phyloP scores from a whole-genome alignment of 2,888 invertebrate species.

The Hydrotaea cyrtoneurina region DNA sequence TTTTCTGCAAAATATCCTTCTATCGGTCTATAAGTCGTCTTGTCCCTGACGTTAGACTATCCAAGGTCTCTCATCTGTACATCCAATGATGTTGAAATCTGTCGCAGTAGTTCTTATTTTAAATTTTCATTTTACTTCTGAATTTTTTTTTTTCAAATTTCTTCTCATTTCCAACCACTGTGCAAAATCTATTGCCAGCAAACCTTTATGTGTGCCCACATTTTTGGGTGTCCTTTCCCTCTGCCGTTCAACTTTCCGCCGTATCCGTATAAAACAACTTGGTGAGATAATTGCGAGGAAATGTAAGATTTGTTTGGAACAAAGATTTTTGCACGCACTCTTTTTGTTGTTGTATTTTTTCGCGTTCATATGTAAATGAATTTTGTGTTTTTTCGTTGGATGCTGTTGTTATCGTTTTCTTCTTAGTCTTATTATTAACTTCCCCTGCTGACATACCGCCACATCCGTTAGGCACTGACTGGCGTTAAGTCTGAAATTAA shows the following conservation, averaged over 20 bases:
- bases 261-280: not conserved
- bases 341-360: not conserved
- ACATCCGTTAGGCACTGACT: not conserved
- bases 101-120: too few species aligned
- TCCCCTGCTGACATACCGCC: not conserved
- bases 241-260: not conserved
- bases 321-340: not conserved
- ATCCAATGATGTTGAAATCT: too few species aligned
- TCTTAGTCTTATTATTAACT: not conserved
- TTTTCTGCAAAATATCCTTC: too few species aligned
- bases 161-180: not conserved
- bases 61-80: too few species aligned
- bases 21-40: too few species aligned
- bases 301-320: not conserved
- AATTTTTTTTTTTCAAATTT: too few species aligned
- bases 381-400: not conserved
- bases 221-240: not conserved
- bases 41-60: too few species aligned
- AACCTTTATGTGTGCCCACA: not conserved
- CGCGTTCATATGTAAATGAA: not conserved
- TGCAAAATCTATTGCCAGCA: not conserved
- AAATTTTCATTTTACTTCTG: too few species aligned
- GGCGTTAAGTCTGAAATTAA: constrained; percentile 15
- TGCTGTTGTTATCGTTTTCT: not conserved
- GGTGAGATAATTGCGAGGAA: not conserved